A percentile compares a stretch with the other conserved stretches of the same genome.
phyloP scores from a whole-genome alignment of 1,140 invertebrate genomes.

The Trissolcus basalis region DNA sequence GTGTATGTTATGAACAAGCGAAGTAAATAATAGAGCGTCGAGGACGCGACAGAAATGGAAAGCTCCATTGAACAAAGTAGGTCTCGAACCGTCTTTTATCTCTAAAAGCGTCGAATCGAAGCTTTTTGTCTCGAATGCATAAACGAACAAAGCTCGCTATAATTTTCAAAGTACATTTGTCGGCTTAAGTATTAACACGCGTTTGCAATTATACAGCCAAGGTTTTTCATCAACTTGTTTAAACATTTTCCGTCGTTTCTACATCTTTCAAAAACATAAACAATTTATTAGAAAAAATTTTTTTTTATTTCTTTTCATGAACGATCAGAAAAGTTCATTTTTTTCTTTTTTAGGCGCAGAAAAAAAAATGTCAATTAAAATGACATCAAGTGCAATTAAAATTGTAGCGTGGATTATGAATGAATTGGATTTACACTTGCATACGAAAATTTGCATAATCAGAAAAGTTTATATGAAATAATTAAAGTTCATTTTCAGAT shows the following conservation, averaged over 20 bases:
- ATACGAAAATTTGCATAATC: neutral
- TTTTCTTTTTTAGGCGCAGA: too few relatives aligned
- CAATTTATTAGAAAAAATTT: neutral
- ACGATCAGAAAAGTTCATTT: too few relatives aligned
- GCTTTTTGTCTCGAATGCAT: conserved; percentile 56
- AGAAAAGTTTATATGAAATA: neutral
- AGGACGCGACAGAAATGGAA: conserved; percentile 57
- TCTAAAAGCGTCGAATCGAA: conserved; percentile 56
- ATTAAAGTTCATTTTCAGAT: neutral
- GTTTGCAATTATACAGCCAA: neutral
- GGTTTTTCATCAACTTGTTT: neutral
- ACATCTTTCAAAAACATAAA: too few relatives aligned
- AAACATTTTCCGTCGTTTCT: neutral
- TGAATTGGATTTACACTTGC: neutral
- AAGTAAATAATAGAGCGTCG: conserved; percentile 37
- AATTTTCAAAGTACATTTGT: conserved; percentile 35
- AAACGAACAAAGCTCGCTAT: conserved; percentile 40
- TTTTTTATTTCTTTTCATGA: too few relatives aligned
- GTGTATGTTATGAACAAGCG: conserved; percentile 27
- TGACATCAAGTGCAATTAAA: neutral
- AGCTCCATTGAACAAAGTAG: conserved; percentile 63
- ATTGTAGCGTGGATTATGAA: neutral
- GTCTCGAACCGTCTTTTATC: conserved; percentile 56
- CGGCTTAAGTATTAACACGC: neutral
- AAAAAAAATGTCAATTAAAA: neutral